Evolutionary conservation across 1,140 invertebrate genomes (phyloP).

Genomic region (Drosophila subobscura): DNA sequence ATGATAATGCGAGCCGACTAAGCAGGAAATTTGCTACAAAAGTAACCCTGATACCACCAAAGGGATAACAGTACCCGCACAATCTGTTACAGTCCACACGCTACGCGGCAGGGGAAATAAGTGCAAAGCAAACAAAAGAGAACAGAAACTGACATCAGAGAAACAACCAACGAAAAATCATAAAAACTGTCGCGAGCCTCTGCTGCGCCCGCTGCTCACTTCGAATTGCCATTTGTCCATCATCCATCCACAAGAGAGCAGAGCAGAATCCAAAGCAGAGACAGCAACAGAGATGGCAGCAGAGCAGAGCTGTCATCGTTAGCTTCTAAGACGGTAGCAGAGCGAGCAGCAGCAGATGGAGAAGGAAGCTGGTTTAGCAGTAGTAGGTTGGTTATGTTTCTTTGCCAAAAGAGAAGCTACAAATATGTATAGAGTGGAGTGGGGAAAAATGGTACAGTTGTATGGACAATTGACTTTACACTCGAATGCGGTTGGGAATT

Average conservation of each 20-base stretch:
- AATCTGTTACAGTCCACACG: constrained; percentile 40
- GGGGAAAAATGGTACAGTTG: neutral
- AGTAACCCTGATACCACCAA: constrained; percentile 43
- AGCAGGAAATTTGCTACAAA: constrained; percentile 41
- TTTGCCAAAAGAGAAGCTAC: constrained; percentile 45
- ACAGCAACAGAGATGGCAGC: constrained; percentile 22
- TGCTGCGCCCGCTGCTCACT: constrained; percentile 27
- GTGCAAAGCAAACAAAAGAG: constrained; percentile 66
- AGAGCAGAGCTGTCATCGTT: constrained; percentile 9
- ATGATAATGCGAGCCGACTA: constrained; percentile 54
- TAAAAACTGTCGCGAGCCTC: constrained; percentile 48
- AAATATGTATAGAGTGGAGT: neutral
- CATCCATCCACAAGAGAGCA: constrained; percentile 16
- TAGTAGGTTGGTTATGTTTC: constrained; percentile 57
- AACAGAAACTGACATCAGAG: constrained; percentile 22
- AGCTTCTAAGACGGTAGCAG: constrained; percentile 4
- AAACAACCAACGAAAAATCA: constrained; percentile 49
- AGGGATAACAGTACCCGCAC: constrained; percentile 31
- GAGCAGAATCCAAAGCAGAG: constrained; percentile 17
- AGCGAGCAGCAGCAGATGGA: constrained; percentile 4
- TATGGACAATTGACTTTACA: constrained; percentile 19
- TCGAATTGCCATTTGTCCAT: constrained; percentile 52
- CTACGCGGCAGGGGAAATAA: constrained; percentile 61
- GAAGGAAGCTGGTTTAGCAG: constrained; percentile 21
- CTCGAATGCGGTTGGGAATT: constrained; percentile 16